Base-by-base conservation (phyloP, 2,113 vertebrate species). In the Notothenia rossii region DNA sequence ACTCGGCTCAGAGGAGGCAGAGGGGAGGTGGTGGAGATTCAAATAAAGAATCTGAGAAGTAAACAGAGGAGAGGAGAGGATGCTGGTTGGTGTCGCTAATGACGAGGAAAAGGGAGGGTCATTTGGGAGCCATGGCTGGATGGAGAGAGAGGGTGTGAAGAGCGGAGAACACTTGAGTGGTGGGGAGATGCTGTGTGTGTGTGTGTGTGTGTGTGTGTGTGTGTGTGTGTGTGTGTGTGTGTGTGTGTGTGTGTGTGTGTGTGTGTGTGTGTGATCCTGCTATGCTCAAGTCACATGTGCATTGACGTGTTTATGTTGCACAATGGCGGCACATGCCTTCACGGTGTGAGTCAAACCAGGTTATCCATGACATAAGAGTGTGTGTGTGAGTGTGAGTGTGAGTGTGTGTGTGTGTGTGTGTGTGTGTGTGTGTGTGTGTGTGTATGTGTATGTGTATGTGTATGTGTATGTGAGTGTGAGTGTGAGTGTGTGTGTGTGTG, bases 101-200 rank as follows among this genome's bases (percentile, higher is more conserved):
- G 93, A 91, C 86, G 86, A 90, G 89, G 85, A 93, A 94, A 91
- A 92, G 88, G 87, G 83, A 85, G 82, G 86, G 88, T 89, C 81
- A 86, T 86, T 85, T 79, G 88, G 77, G 88, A 91, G 90, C 79
- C 82, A 72, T 68, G 88, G 82, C 88, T 75, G 80, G 86, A 83
- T 87, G 82, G 84, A 79, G 76, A 65, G 77, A 65, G 69, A 45
- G 77, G 61, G 58, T 69, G 83, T 70, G 81, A 84, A 79, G 72
- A 82, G 82, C 84, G 61, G 43, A 79, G 82, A 86, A 86, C 83
- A 83, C 86, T 75, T 58, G 86, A 91, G 89, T 81, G 85, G 90
- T 86, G 85, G 85, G 84, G n/a, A 77, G 87, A 79, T 75, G 71
- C 72, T 71, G 45, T 0, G 48, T 48, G 56, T 29, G 14, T 59